A percentile compares a stretch with the other conserved stretches of the same genome.
Conservation (phyloP, 2,888 invertebrate genomes). For the Brassicogethes aeneus region DNA sequence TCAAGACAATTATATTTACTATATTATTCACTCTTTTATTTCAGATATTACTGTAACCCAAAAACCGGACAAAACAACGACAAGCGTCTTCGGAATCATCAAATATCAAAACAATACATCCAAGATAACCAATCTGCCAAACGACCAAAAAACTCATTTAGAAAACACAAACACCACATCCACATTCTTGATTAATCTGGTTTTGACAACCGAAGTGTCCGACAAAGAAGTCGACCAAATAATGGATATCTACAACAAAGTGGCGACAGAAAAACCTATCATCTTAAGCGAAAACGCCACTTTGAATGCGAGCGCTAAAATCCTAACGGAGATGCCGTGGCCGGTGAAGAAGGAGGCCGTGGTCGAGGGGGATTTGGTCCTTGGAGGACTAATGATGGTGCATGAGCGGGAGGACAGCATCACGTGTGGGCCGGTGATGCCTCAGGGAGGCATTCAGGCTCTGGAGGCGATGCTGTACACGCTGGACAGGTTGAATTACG, state of each 20-base stretch:
- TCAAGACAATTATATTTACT: too few relatives aligned
- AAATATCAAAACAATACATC: conserved; percentile 10
- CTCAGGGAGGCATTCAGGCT: conserved; percentile 83
- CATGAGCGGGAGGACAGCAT: conserved; percentile 82
- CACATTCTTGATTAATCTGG: too few relatives aligned
- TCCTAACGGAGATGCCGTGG: conserved; percentile 45
- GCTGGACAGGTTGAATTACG: conserved; percentile 67
- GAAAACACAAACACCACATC: conserved; percentile 5
- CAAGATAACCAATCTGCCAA: conserved; percentile 5
- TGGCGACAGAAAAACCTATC: not conserved
- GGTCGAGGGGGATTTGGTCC: conserved; percentile 77
- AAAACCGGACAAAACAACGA: not conserved
- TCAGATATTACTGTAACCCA: too few relatives aligned
- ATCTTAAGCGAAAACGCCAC: conserved; percentile 8
- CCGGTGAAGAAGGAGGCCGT: conserved; percentile 79
- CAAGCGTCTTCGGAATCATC: conserved; percentile 9
- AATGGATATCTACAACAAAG: too few relatives aligned
- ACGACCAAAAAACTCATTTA: conserved; percentile 10
- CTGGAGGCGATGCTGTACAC: conserved; percentile 90
- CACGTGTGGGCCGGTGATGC: conserved; percentile 90
- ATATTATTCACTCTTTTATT: too few relatives aligned
- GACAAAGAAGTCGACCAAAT: too few relatives aligned
- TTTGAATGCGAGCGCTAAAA: conserved; percentile 11
- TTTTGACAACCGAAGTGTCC: conserved; percentile 6
- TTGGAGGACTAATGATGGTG: conserved; percentile 93